Conservation (phyloP, 2,888 invertebrate genomes). For the Zygaena filipendulae region DNA sequence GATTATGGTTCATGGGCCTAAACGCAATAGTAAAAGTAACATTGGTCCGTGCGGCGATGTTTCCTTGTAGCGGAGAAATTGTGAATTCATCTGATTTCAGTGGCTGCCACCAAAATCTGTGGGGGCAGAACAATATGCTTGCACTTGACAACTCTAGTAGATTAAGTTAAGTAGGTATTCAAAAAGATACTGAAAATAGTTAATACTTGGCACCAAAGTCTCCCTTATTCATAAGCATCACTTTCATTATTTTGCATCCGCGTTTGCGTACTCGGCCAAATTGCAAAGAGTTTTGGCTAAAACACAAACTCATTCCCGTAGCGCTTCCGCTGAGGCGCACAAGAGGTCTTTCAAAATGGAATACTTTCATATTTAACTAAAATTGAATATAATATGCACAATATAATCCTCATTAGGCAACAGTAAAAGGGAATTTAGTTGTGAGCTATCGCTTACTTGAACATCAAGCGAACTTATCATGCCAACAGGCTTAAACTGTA, state of each 20-base stretch:
- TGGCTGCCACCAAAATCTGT: conserved; percentile 59
- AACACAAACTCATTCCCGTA: conserved; percentile 46
- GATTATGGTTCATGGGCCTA: conserved; percentile 60
- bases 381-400: conserved; percentile 7
- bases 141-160: too few species aligned
- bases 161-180: neutral
- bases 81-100: conserved; percentile 60
- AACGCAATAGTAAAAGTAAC: conserved; percentile 73
- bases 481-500: conserved; percentile 54
- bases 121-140: too few species aligned
- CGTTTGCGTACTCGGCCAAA: conserved; percentile 54
- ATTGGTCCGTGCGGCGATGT: conserved; percentile 71
- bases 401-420: too few species aligned
- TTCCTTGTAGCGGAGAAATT: conserved; percentile 71
- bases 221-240: conserved; percentile 52
- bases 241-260: conserved; percentile 49
- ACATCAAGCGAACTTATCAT: conserved; percentile 46
- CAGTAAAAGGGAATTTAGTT: too few species aligned
- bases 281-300: conserved; percentile 52
- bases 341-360: conserved; percentile 41
- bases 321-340: conserved; percentile 51
- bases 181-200: neutral
- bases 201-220: conserved; percentile 56
- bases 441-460: too few species aligned
- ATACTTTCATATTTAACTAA: conserved; percentile 53